Base-by-base conservation (phyloP, 1,140 invertebrate species). In the Araneus ventricosus region DNA sequence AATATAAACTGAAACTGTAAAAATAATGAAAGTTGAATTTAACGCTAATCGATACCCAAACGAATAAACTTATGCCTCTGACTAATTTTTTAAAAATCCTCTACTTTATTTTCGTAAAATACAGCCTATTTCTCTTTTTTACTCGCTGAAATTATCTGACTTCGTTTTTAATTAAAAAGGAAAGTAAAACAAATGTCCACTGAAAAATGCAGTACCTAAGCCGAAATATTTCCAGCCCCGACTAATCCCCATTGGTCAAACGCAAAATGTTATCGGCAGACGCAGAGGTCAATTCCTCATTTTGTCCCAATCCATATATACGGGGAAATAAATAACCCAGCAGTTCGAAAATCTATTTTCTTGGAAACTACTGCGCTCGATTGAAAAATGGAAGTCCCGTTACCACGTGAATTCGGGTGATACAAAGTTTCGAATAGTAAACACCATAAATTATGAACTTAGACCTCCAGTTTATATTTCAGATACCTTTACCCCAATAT, bases 371-470 rank as follows among this genome's bases (percentile, higher is more conserved):
- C 52, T 37, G 45, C 24, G 24, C 57, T 67, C 89, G 34, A 52
- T 75, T 92, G 90, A 92, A 92, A 92, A 92, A 92, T 92, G 90
- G 84, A 45, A 84, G 61, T 79, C 67, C 88, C 22, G 61, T 75
- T 75, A 79, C 75, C 79, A 67, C 90, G 57, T 84, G 89, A 79
- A 84, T 84, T 91, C 80, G 17, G 45, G 80, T 92, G 90, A 92
- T 92, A 92, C 90, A 92, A 57, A 82, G 37, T 92, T 92, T 92
- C 80, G 63, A 92, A 92, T 86, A 63, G 90, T 63, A 92, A 92
- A 92, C 82, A 82, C 45, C 90, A 92, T 92, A 92, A 92, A 92
- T 92, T 92, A 92, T 75, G 90, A 92, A 92, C 80, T 92, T 91
- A 91, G 89, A 91, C 89, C 89, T n/a, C 70, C 27, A 91, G 89